Evolutionary conservation across 2,888 invertebrate species (phyloP), one percentile per base, ranked within the genome.

Genomic region (Pristionchus fissidentatus): DNA sequence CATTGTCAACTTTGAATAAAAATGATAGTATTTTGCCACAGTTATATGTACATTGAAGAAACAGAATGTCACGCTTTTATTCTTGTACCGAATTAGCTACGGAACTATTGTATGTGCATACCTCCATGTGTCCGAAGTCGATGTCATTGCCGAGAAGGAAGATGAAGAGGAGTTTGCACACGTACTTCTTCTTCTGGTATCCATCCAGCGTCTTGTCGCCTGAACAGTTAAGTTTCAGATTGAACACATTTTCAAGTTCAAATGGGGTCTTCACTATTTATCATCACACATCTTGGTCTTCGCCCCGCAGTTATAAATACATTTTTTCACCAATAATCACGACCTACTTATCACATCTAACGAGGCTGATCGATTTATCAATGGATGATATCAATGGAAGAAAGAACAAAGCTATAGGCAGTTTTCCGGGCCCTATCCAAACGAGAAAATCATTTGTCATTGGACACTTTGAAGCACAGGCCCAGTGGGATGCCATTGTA

Each of bases 121-220:
- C 80, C 94, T 99, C 99, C 98, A 99, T 99, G 94, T 99, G 98
- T 87, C 99, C 99, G 94, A 99, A 99, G 94, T 99, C 99, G 93
- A 99, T 99, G 94, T 99, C 99, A 94, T 99, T 98, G 88, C 99
- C 99, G 91, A 99, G 95, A 88, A 99, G 94, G 94, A 99, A 99
- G 93, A 99, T 99, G 94, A 99, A 99, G 88, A 99, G 94, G 90
- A 99, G 94, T 94, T 99, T 99, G 94, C 99, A 99, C 86, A 99
- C 99, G 95, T 99, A 99, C 94, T 99, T 99, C 94, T 99, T 99
- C 95, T 99, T 99, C 93, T 99, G 98, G 94, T 99, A 99, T 60
- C 99, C 99, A 94, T 99, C 99, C 85, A 99, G 94, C 79, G 99
- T 98, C 95, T 98, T 99, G 93, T 99, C 99, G 87, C 98, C 94